Base-by-base conservation (phyloP, 1,140 invertebrate species). In the Pseudomyrmex flavicornis region DNA sequence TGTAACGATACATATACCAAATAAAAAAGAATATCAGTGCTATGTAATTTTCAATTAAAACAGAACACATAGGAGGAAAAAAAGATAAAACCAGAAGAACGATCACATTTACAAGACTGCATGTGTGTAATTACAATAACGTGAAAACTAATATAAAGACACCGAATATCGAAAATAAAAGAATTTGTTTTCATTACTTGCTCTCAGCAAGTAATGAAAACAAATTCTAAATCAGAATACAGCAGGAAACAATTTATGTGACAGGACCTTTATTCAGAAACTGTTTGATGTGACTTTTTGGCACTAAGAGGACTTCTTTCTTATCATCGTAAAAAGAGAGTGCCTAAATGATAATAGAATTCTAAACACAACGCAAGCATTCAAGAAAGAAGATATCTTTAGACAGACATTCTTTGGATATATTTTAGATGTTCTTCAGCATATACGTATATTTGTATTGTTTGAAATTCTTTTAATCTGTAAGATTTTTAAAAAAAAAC, bases 281-380 rank as follows among this genome's bases (percentile, higher is more conserved):
- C 4, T 2, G 26, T 72, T 12, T 54, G 44, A 59, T 35, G 1
- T n/a, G 15, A 79, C 12, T 70, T 79, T 46, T 70, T 1, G 46
- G 17, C 65, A 70, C 44, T 59, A 35, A 48, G 1, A 0, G 1
- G 1, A 58, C 1, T 46, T 58, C 20, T 68, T 48, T 69, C 12
- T 50, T 26, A 48, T 59, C 12, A 69, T 2, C 17, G 15, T 0
- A 12, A 46, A 3, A 22, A 26, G 13, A 70, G 22, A 54, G 17
- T 50, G 44, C 15, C 54, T 70, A 59, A 70, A 26, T 70, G 12
- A 79, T 22, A 69, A 22, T 69, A 70, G 44, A 13, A 79, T 26
- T 3, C 22, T 35, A 59, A 17, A 70, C 7, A 70, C 7, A 70
- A 26, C 13, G 48, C 66, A 54, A 52, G 46, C 12, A 26, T 46